Conservation (phyloP, 2,888 invertebrate genomes). For the Polymixis lichenea region DNA sequence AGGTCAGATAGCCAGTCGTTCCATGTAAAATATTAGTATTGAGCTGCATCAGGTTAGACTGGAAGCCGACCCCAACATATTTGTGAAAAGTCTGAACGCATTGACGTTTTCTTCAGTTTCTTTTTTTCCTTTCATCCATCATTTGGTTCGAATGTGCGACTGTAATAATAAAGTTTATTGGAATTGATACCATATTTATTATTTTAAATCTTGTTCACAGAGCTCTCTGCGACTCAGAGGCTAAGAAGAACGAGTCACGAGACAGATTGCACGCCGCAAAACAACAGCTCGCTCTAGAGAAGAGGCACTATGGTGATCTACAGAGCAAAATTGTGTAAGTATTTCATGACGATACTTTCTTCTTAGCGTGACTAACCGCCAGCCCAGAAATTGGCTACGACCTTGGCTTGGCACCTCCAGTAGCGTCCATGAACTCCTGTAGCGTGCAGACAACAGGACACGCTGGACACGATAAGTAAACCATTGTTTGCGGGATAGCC, state of each 20-base stretch:
- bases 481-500: too few relatives aligned
- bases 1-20: too few relatives aligned
- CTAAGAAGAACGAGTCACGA: conserved; percentile 79
- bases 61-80: too few relatives aligned
- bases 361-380: too few relatives aligned
- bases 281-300: conserved; percentile 74
- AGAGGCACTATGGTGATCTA: conserved; percentile 68
- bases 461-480: too few relatives aligned
- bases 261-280: conserved; percentile 74
- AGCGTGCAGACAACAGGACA: too few relatives aligned
- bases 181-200: not conserved
- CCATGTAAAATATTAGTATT: too few relatives aligned
- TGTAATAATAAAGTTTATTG: not conserved
- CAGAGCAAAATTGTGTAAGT: conserved; percentile 75
- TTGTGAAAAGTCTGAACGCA: too few relatives aligned
- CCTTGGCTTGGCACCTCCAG: too few relatives aligned
- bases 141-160: not conserved
- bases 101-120: not conserved
- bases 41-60: too few relatives aligned
- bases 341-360: not conserved
- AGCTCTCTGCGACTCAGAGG: conserved; percentile 83
- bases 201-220: conserved; percentile 65
- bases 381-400: too few relatives aligned
- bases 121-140: not conserved
- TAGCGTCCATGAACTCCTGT: too few relatives aligned